Percentiles rank a stretch among this genome's conserved stretches.
These are phyloP conservation scores for Hirtodrosophila alboralis DNA, from an alignment of 2,888 invertebrate species.

Conservation along the genomic window DNA sequence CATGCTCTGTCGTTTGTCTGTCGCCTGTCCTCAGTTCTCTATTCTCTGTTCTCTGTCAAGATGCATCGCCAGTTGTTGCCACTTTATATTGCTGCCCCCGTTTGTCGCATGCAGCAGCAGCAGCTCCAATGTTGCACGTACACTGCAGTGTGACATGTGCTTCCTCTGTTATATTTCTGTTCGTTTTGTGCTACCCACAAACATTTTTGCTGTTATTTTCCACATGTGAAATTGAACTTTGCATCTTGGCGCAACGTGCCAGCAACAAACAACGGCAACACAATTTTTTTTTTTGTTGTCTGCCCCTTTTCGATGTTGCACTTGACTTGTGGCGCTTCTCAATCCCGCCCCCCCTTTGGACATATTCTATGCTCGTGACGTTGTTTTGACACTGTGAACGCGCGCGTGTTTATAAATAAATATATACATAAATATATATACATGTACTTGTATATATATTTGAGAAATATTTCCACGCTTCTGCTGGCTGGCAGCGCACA, in stretches of 20 bases:
- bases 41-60: slow-evolving; percentile 63
- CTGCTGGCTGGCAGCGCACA: slow-evolving; percentile 45
- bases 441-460: slow-evolving; percentile 41
- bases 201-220: slow-evolving; percentile 66
- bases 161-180: slow-evolving; percentile 72
- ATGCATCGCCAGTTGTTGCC: slow-evolving; percentile 58
- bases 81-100: slow-evolving; percentile 32
- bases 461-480: slow-evolving; percentile 67
- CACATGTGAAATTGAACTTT: slow-evolving; percentile 79
- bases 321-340: slow-evolving; percentile 76
- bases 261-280: slow-evolving; percentile 48
- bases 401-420: slow-evolving; percentile 79
- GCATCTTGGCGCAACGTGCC: slow-evolving; percentile 73
- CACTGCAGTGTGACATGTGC: slow-evolving; percentile 72
- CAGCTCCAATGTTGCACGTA: slow-evolving; percentile 50
- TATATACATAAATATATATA: slow-evolving; percentile 29
- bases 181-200: slow-evolving; percentile 28
- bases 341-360: neutral
- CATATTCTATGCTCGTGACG: slow-evolving; percentile 58
- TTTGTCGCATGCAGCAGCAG: slow-evolving; percentile 1
- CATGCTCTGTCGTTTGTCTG: too few species aligned
- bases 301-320: slow-evolving; percentile 52
- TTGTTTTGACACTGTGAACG: slow-evolving; percentile 76
- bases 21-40: slow-evolving; percentile 43
- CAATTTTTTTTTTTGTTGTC: slow-evolving; percentile 25